A percentile compares a stretch with the other conserved stretches of the same genome.
These are phyloP conservation scores for Calonectris borealis DNA, from an alignment of 2,113 vertebrate genomes.

Conservation along the genomic window DNA sequence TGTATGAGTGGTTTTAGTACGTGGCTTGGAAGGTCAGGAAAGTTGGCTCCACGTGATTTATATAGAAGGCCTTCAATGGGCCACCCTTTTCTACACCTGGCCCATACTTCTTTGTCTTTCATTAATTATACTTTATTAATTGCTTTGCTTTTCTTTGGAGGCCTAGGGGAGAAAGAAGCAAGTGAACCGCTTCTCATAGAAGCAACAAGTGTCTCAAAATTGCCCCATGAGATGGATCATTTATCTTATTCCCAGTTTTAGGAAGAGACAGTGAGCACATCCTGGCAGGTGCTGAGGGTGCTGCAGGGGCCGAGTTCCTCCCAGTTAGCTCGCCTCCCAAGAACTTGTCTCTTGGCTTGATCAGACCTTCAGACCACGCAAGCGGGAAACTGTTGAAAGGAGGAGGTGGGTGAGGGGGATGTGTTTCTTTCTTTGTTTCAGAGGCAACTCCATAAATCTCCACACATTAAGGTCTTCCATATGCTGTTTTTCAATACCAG, in stretches of 20 bases:
- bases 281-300: neutral
- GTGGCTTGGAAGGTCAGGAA: neutral
- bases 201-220: neutral
- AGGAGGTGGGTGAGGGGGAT: neutral
- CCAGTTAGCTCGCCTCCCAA: neutral
- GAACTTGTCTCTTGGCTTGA: neutral
- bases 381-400: conserved; percentile 12
- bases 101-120: neutral
- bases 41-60: neutral
- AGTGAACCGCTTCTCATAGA: neutral
- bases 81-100: neutral
- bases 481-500: neutral
- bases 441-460: neutral
- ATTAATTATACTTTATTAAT: neutral
- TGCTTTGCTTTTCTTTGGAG: neutral
- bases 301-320: neutral
- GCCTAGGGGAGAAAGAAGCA: neutral
- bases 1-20: neutral
- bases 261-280: neutral
- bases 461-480: conserved; percentile 1
- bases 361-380: neutral
- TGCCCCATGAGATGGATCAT: neutral
- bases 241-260: neutral
- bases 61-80: neutral
- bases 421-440: conserved; percentile 3